A percentile compares a stretch with the other conserved stretches of the same genome.
phyloP scores from a whole-genome alignment of 2,888 invertebrate species.

The Augiades crinisus region DNA sequence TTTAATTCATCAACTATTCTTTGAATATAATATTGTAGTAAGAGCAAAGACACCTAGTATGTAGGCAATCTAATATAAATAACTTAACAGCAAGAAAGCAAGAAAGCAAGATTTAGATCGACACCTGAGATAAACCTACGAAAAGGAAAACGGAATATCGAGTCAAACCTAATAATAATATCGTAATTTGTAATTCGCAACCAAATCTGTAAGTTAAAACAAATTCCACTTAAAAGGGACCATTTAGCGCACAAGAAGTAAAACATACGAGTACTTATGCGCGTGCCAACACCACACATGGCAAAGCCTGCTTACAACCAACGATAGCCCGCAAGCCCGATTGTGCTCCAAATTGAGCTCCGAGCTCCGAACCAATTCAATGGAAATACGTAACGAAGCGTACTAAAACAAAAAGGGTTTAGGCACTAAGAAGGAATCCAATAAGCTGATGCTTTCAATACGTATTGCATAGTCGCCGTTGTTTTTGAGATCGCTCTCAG shows the following conservation, averaged over 20 bases:
- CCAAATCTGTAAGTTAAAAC: no score
- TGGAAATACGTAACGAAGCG: conserved; percentile 16
- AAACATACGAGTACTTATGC: background rate
- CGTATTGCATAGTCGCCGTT: background rate
- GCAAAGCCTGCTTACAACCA: conserved; percentile 1
- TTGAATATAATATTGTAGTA: no score
- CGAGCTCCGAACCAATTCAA: conserved; percentile 20
- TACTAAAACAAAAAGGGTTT: conserved; percentile 13
- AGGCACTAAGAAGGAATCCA: conserved; percentile 5
- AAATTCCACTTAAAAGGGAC: background rate
- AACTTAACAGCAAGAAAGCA: no score
- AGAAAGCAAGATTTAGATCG: no score
- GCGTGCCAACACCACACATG: conserved; percentile 9
- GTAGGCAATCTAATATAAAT: no score
- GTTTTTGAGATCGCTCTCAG: background rate
- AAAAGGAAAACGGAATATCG: no score
- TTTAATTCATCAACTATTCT: no score
- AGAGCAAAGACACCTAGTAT: no score
- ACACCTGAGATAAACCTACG: no score
- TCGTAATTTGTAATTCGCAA: no score
- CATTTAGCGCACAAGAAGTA: background rate
- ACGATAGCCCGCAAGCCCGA: background rate
- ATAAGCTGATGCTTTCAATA: background rate
- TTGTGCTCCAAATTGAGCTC: conserved; percentile 20
- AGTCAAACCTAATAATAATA: no score